Evolutionary conservation across 2,113 vertebrate species (phyloP).

Genomic region (Laticauda laticaudata): DNA sequence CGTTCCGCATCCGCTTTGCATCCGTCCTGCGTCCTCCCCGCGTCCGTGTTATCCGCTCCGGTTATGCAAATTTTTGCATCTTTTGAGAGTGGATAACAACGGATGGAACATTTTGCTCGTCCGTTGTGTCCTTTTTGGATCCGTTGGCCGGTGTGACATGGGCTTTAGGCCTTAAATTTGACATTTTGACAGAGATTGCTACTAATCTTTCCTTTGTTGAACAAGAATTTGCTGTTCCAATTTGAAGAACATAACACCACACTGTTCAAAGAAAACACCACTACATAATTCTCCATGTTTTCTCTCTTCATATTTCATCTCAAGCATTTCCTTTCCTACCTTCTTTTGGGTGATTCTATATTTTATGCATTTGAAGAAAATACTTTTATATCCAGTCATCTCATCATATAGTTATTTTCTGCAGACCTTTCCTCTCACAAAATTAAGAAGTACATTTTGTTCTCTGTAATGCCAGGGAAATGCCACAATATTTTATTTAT

Average conservation of each 20-base stretch:
- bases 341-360: not conserved
- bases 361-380: constrained; percentile 35
- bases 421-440: constrained; percentile 4
- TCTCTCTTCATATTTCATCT: constrained; percentile 20
- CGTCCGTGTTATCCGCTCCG: too few species aligned
- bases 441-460: constrained; percentile 22
- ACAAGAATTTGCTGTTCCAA: not conserved
- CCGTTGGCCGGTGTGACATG: too few species aligned
- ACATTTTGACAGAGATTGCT: not conserved
- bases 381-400: constrained; percentile 20
- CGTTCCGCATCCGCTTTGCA: too few species aligned
- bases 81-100: too few species aligned
- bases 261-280: constrained; percentile 30
- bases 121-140: too few species aligned
- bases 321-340: constrained; percentile 23
- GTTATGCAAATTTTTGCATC: too few species aligned
- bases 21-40: too few species aligned
- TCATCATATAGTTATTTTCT: constrained; percentile 16
- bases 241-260: not conserved
- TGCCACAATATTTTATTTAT: constrained; percentile 44
- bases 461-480: constrained; percentile 23
- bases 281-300: not conserved
- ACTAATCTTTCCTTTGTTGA: not conserved
- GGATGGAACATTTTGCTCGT: too few species aligned
- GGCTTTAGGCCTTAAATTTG: not conserved